Evolutionary conservation across 1,140 invertebrate species (phyloP).

Genomic region (Rhizoglyphus robini): DNA sequence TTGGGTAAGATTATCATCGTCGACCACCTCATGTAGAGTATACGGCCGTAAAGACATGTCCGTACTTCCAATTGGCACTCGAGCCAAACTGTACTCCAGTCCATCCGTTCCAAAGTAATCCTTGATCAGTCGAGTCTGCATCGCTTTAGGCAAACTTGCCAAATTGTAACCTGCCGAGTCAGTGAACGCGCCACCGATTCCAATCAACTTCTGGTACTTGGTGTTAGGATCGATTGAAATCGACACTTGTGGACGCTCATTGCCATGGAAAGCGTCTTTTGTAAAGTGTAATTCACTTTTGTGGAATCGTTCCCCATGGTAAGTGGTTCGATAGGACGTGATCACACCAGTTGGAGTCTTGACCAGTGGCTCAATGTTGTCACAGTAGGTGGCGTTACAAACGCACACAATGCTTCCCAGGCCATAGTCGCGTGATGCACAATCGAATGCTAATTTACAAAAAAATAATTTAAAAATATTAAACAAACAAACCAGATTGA

Average conservation of each 20-base stretch:
- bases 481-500: no score
- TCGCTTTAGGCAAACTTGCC: constrained; percentile 39
- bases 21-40: constrained; percentile 44
- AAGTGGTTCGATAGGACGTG: constrained; percentile 40
- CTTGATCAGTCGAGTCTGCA: no score
- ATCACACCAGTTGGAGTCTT: no score
- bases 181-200: constrained; percentile 77
- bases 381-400: constrained; percentile 69
- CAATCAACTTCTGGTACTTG: constrained; percentile 41
- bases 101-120: constrained; percentile 23
- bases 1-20: constrained; percentile 47
- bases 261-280: background rate
- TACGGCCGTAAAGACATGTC: constrained; percentile 61
- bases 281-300: constrained; percentile 24
- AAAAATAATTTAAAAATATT: no score
- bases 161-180: constrained; percentile 66
- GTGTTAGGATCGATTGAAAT: constrained; percentile 25
- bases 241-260: constrained; percentile 3
- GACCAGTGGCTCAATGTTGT: constrained; percentile 42
- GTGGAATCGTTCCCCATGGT: constrained; percentile 40
- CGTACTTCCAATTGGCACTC: constrained; percentile 64
- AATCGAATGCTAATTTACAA: no score
- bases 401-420: constrained; percentile 67
- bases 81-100: constrained; percentile 56
- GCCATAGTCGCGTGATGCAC: no score